Base-by-base conservation (phyloP, 2,888 invertebrate genomes). In the Drosophila fulvimacula region DNA sequence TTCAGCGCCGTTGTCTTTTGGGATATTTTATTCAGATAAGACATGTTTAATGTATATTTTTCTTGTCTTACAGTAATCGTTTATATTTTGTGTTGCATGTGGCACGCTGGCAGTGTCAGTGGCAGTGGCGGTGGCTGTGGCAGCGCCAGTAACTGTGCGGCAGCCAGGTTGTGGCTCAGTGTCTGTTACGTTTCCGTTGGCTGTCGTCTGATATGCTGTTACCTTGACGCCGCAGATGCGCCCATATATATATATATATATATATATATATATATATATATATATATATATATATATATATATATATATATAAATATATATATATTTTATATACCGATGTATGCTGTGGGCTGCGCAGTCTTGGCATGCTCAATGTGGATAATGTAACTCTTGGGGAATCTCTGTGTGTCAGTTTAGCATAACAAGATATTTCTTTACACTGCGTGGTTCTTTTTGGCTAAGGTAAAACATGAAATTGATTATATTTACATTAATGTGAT, bases 361-460 rank as follows among this genome's bases (percentile, higher is more conserved):
- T 57, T 76, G 75, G 73, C 69, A 66, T 76, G 67, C 69, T 75
- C 66, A 69, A 69, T 74, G 68, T 77, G 82, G 68, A 88, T 91
- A 89, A 91, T 86, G 84, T 88, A 89, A 89, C 90, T 91, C 91
- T 63, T 77, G 90, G 90, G 90, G 91, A 85, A 86, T 89, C 85
- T 86, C 88, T 89, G 89, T 86, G 81, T 86, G 90, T 90, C 89
- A 89, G 90, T 90, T 90, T 85, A 91, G 90, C 89, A 81, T 88
- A 89, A 88, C 85, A 89, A 87, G 88, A 90, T 89, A 87, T 89
- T 89, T 79, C 78, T 79, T 73, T 83, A 74, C 72, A 70, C 69
- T 65, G 66, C 60, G 65, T 62, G 63, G 56, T 66, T 69, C 71
- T 77, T 84, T 88, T 82, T 46, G 80, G 77, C 80, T 67, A 60